Conservation (phyloP, 1,140 invertebrate genomes). For the Zaprionus kolodkinae region DNA sequence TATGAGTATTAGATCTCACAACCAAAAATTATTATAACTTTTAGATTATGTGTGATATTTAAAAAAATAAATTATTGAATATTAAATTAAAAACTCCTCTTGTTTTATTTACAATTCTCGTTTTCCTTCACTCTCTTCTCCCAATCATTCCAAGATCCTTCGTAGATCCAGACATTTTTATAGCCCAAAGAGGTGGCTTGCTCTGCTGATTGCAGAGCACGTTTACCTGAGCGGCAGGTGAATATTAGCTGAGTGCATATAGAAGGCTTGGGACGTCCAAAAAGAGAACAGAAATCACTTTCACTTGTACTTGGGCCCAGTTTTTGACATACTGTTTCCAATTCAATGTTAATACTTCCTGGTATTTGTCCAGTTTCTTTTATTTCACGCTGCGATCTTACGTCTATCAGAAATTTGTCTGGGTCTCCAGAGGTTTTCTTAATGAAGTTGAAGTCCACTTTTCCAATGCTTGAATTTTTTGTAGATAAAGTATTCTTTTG, state of each 20-base stretch:
- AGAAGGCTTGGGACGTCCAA: conserved; percentile 86
- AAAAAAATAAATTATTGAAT: conserved; percentile 82
- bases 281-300: conserved; percentile 1
- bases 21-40: background rate
- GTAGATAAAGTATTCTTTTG: background rate
- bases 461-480: background rate
- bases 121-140: conserved; percentile 85
- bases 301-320: background rate
- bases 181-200: conserved; percentile 86
- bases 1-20: conserved; percentile 11
- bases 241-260: conserved; percentile 89
- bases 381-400: background rate
- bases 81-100: background rate
- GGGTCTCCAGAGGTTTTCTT: background rate
- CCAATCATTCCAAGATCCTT: conserved; percentile 86
- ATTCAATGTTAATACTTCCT: conserved; percentile 11
- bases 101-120: background rate
- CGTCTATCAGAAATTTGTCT: conserved; percentile 11
- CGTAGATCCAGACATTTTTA: conserved; percentile 86
- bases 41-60: background rate
- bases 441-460: conserved; percentile 4
- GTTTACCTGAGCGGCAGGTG: conserved; percentile 88
- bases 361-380: conserved; percentile 9
- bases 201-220: conserved; percentile 87
- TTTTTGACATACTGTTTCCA: conserved; percentile 5